These are phyloP conservation scores for Graphium colonna DNA, from an alignment of 2,888 invertebrate species.

Conservation along the genomic window DNA sequence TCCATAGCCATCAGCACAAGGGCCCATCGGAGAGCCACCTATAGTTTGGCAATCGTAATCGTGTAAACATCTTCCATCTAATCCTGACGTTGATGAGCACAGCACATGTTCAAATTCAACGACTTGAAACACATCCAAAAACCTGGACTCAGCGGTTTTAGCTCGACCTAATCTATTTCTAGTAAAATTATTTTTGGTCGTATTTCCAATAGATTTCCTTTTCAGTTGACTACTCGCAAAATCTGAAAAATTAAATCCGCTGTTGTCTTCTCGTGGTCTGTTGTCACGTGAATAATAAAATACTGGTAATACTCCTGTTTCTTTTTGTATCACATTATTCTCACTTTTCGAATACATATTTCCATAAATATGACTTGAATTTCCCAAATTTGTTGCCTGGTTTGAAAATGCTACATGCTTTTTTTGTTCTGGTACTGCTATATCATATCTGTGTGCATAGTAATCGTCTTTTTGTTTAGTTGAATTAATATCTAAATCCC, in stretches of 20 bases:
- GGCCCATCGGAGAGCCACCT: slow-evolving; percentile 82
- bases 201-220: slow-evolving; percentile 35
- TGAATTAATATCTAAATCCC: background rate
- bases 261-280: too few species aligned
- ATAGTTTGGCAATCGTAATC: slow-evolving; percentile 82
- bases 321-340: background rate
- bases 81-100: slow-evolving; percentile 77
- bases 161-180: slow-evolving; percentile 19
- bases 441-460: too few species aligned
- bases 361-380: background rate
- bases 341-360: background rate
- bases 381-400: background rate
- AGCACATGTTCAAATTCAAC: slow-evolving; percentile 84
- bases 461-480: too few species aligned
- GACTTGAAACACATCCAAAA: slow-evolving; percentile 85
- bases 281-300: background rate
- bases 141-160: slow-evolving; percentile 43
- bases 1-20: slow-evolving; percentile 86
- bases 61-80: slow-evolving; percentile 86
- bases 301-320: background rate
- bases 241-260: background rate
- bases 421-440: too few species aligned
- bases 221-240: background rate
- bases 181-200: slow-evolving; percentile 31
- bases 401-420: too few species aligned